phyloP scores from a whole-genome alignment of 2,888 invertebrate genomes.

The Aphodius sticticus region DNA sequence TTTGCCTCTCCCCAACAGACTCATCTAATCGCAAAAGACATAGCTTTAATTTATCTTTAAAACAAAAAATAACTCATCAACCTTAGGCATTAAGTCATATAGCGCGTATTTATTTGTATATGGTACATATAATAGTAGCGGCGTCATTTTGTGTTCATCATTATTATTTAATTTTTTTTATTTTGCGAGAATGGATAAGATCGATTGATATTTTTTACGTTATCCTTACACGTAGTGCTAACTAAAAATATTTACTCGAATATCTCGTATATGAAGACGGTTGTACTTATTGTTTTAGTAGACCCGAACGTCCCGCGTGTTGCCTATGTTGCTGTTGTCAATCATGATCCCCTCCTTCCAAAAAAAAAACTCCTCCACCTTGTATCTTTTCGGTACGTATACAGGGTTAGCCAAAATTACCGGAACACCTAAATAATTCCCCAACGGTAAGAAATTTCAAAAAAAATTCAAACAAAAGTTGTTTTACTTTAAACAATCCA shows the following conservation, averaged over 20 bases:
- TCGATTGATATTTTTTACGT: neutral
- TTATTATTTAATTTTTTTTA: neutral
- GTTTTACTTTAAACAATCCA: no score
- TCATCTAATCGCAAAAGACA: conserved; percentile 25
- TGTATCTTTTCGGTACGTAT: neutral
- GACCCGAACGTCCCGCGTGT: neutral
- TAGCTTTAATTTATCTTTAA: conserved; percentile 29
- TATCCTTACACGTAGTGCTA: neutral
- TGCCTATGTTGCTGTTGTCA: neutral
- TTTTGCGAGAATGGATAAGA: conserved; percentile 8
- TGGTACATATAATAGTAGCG: neutral
- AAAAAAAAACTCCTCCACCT: neutral
- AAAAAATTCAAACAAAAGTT: no score
- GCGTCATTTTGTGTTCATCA: neutral
- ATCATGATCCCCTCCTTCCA: conserved; percentile 1
- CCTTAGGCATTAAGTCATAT: conserved; percentile 9
- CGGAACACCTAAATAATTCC: no score
- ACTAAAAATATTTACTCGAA: neutral
- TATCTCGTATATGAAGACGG: conserved; percentile 6
- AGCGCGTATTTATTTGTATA: neutral
- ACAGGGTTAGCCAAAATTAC: no score
- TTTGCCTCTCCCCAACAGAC: neutral
- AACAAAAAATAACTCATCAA: conserved; percentile 4
- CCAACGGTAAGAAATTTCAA: no score
- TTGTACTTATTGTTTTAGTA: conserved; percentile 24